phyloP scores from a whole-genome alignment of 2,797 vertebrate genomes.

The Octomys mimax region DNA sequence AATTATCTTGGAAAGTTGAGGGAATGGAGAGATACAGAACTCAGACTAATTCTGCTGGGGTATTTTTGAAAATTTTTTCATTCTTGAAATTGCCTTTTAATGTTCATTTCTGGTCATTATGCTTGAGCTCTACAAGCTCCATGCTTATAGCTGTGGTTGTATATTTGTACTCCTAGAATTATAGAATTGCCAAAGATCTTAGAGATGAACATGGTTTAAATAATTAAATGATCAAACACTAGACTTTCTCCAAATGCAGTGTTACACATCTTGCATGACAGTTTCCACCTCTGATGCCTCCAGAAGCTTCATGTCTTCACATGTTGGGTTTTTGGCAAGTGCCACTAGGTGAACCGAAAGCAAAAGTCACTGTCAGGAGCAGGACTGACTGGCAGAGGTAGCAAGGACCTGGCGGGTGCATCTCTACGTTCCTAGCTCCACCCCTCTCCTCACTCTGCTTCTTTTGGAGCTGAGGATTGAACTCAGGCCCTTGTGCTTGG shows the following conservation, averaged over 20 bases:
- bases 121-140: neutral
- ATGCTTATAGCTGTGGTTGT: neutral
- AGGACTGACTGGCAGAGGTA: neutral
- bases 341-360: neutral
- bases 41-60: neutral
- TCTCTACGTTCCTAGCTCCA: neutral
- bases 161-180: neutral
- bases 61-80: neutral
- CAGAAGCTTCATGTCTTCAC: neutral
- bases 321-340: neutral
- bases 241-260: neutral
- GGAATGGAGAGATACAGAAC: neutral
- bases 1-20: neutral
- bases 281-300: neutral
- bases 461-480: too few species aligned
- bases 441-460: neutral
- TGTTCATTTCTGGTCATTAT: neutral
- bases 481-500: too few species aligned
- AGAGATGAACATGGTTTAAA: constrained; percentile 6
- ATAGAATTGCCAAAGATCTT: constrained; percentile 6
- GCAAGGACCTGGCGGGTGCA: neutral
- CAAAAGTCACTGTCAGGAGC: neutral
- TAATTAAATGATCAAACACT: neutral
- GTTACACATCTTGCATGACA: neutral
- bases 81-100: neutral